Percentiles rank a stretch among this genome's conserved stretches.
Conservation (phyloP, 2,113 vertebrate genomes). For the Kobus ellipsiprymnus region DNA sequence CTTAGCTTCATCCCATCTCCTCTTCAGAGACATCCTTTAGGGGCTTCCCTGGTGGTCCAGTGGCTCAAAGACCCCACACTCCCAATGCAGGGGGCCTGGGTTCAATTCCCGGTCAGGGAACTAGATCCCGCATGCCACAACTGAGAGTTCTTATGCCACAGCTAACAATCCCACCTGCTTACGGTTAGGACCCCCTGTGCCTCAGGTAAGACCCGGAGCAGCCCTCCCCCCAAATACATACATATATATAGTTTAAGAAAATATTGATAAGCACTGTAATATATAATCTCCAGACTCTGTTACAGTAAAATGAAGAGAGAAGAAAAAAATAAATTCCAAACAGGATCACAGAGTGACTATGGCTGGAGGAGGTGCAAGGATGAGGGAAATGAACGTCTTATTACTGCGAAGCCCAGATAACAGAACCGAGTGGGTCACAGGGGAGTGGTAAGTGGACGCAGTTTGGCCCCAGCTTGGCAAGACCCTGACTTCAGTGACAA, state of each 20-base stretch:
- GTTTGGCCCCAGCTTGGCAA: background rate
- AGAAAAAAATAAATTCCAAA: background rate
- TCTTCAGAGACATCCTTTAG: background rate
- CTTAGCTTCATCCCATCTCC: background rate
- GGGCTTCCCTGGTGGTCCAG: background rate
- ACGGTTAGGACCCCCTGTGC: background rate
- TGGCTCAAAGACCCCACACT: background rate
- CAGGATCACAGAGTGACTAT: background rate
- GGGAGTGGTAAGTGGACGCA: background rate
- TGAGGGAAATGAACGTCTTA: background rate
- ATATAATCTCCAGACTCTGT: background rate
- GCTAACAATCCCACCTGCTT: background rate
- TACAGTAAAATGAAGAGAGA: background rate
- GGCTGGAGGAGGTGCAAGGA: background rate
- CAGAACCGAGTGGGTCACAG: background rate
- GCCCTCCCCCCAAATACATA: background rate
- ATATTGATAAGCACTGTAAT: background rate
- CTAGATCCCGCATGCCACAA: background rate
- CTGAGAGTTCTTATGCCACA: background rate
- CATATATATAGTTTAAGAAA: background rate
- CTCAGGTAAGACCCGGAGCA: background rate
- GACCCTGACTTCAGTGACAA: background rate
- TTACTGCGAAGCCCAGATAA: background rate
- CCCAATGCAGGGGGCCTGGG: background rate
- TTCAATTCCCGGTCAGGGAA: background rate